Base-by-base conservation (phyloP, 2,888 invertebrate species). In the Coleophora deauratella region DNA sequence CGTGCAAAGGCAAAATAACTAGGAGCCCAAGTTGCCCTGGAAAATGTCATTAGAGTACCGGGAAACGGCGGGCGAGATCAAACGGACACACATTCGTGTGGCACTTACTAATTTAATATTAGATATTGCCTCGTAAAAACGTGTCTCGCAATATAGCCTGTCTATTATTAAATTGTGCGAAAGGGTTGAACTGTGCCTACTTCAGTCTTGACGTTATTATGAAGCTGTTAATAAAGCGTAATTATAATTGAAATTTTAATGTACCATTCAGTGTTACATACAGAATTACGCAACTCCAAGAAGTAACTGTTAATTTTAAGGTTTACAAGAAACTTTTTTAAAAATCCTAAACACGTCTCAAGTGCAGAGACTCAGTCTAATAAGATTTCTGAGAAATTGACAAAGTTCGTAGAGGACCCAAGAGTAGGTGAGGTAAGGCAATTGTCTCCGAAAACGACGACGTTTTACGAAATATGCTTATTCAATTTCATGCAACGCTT, bases 401-500 rank as follows among this genome's bases (percentile, higher is more conserved):
- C 82, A 85, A 85, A 84, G 84, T 85, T 85, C 80, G 78, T 75
- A 69, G 78, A 72, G 72, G 78, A 76, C 72, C 78, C 10, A 65
- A 64, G 75, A 84, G 81, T 81, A 82, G 85, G 84, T 85, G 85
- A 85, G 82, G 84, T 84, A 84, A 84, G 85, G 84, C 85, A 85
- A 85, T 85, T 85, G 85, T 85, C 84, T 85, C 81, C 74, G 62
- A 84, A 84, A 85, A 85, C 84, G 85, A 72, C 82, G 82, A 72
- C 85, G 72, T 85, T 85, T 85, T 85, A 81, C 85, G 85, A 84
- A 85, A 85, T 85, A 84, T 84, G 85, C 85, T 85, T 85, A 85
- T 85, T 85, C 85, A 85, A 85, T 85, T 85, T 85, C 85, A 85
- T 85, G 85, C 85, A 85, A 85, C 82, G 85, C 82, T 85, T 85